These are phyloP conservation scores for Platysternon megacephalum DNA, from an alignment of 2,113 vertebrate species.

Conservation along the genomic window DNA sequence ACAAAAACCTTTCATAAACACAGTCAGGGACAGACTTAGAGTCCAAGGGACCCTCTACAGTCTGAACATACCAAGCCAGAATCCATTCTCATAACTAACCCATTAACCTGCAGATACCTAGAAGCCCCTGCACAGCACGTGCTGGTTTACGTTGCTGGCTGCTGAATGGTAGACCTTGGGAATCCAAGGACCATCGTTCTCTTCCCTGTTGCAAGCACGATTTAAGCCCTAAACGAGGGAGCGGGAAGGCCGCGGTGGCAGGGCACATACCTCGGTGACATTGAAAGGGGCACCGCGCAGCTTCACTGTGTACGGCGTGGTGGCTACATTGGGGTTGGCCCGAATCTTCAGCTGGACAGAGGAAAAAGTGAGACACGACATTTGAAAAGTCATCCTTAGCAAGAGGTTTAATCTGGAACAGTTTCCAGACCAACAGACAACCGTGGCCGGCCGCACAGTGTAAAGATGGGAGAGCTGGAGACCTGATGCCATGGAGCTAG, in stretches of 20 bases:
- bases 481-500: neutral
- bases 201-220: neutral
- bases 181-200: neutral
- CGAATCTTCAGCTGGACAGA: conserved; percentile 42
- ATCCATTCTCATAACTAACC: accelerated
- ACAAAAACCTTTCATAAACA: accelerated
- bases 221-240: neutral
- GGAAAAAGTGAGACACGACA: neutral
- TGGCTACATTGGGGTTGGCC: conserved; percentile 68
- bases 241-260: accelerated
- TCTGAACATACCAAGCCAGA: neutral
- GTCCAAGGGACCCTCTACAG: accelerated
- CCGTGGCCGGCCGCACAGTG: neutral
- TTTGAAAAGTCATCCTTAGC: neutral
- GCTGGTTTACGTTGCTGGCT: neutral
- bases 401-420: neutral
- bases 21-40: neutral
- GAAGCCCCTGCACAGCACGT: neutral
- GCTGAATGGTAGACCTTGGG: neutral
- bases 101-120: neutral
- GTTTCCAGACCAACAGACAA: accelerated
- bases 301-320: conserved; percentile 87
- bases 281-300: conserved; percentile 88
- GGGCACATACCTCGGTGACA: conserved; percentile 85
- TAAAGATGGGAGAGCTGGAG: neutral